Percentiles rank a stretch among this genome's conserved stretches.
These are phyloP conservation scores for Drosophila yooni DNA, from an alignment of 2,888 invertebrate species.

Conservation along the genomic window DNA sequence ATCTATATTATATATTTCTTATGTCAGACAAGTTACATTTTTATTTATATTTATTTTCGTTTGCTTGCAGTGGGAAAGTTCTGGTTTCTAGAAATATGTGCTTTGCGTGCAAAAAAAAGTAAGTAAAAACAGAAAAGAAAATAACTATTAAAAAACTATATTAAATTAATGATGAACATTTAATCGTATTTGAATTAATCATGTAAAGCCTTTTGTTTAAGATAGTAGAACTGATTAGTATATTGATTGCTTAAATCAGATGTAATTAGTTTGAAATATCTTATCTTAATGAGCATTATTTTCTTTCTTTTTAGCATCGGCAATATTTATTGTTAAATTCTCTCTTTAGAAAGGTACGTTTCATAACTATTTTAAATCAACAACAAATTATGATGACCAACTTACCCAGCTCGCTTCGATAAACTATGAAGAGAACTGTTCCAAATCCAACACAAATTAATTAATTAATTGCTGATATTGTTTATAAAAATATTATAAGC, in stretches of 20 bases:
- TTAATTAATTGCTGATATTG: slow-evolving; percentile 24
- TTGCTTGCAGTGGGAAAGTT: neutral
- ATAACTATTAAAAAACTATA: neutral
- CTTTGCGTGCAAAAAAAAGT: neutral
- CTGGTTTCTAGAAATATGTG: neutral
- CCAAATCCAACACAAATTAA: slow-evolving; percentile 51
- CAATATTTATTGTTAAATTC: neutral
- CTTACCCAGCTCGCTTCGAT: slow-evolving; percentile 80
- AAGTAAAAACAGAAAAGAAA: neutral
- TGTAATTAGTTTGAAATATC: neutral
- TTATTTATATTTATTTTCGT: neutral
- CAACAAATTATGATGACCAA: slow-evolving; percentile 49
- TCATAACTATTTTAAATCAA: neutral
- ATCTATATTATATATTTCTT: neutral
- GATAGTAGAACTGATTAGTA: slow-evolving; percentile 9
- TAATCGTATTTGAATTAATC: slow-evolving; percentile 1
- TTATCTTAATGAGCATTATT: neutral
- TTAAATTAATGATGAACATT: neutral
- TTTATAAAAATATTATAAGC: neutral
- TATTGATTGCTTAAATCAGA: neutral
- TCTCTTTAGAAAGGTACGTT: neutral
- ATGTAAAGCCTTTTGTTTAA: neutral
- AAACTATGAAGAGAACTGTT: slow-evolving; percentile 74
- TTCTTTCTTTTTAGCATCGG: neutral
- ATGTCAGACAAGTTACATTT: neutral